A percentile compares a stretch with the other conserved stretches of the same genome.
phyloP scores from a whole-genome alignment of 2,888 invertebrate species.

The Drosophila vallismaia region DNA sequence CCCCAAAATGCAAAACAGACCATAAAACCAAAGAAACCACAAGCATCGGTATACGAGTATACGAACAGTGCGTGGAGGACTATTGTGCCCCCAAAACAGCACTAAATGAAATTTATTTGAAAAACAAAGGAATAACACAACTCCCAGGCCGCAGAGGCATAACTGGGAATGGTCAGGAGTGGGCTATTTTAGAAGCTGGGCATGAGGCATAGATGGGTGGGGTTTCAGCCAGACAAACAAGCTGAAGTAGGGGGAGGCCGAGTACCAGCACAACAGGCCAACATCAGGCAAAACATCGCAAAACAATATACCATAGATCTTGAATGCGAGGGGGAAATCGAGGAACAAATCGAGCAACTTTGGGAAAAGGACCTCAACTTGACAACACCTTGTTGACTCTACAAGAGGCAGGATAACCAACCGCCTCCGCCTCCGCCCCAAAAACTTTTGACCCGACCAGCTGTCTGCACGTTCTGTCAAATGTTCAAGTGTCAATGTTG shows the following conservation, averaged over 20 bases:
- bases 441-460: slow-evolving; percentile 39
- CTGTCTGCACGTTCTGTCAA: slow-evolving; percentile 63
- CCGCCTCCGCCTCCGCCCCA: neutral
- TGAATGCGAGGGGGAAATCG: slow-evolving; percentile 1
- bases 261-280: slow-evolving; percentile 30
- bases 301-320: slow-evolving; percentile 45
- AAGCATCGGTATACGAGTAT: slow-evolving; percentile 1
- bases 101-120: slow-evolving; percentile 60
- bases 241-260: neutral
- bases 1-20: slow-evolving; percentile 8
- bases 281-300: slow-evolving; percentile 38
- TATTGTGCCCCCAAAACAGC: slow-evolving; percentile 40
- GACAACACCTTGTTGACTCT: slow-evolving; percentile 71
- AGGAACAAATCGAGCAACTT: slow-evolving; percentile 49
- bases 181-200: slow-evolving; percentile 50
- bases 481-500: slow-evolving; percentile 79
- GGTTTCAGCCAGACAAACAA: slow-evolving; percentile 24
- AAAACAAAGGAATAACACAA: slow-evolving; percentile 40
- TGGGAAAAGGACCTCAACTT: slow-evolving; percentile 44
- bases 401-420: neutral
- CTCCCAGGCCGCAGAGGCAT: slow-evolving; percentile 51
- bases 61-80: neutral
- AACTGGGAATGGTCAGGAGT: slow-evolving; percentile 12
- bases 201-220: slow-evolving; percentile 26
- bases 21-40: slow-evolving; percentile 21